Evolutionary conservation across 2,113 vertebrate genomes (phyloP).

Genomic region (Ceyx melanurus): DNA sequence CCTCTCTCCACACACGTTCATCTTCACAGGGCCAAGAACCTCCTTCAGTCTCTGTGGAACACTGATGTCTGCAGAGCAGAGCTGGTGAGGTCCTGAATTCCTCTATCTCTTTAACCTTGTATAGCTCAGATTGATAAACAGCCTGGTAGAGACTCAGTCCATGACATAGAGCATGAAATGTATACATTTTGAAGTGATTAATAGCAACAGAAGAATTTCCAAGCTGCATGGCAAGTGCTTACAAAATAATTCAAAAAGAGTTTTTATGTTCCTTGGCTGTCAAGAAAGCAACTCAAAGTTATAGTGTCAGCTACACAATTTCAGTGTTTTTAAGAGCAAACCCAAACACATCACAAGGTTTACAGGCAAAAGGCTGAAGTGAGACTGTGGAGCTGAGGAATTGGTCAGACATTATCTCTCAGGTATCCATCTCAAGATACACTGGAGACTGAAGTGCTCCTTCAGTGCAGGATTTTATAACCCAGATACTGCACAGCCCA

Average conservation of each 20-base stretch:
- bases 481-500: background rate
- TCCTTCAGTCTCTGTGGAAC: background rate
- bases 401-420: background rate
- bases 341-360: background rate
- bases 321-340: background rate
- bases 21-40: background rate
- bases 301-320: background rate
- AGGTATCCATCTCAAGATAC: fast-evolving
- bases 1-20: background rate
- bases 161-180: background rate
- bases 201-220: background rate
- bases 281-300: background rate
- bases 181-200: background rate
- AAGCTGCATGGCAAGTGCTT: background rate
- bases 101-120: background rate
- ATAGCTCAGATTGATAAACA: background rate
- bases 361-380: background rate
- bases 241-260: background rate
- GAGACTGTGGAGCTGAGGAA: background rate
- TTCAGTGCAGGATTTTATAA: background rate
- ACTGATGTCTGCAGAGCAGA: background rate
- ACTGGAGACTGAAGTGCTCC: background rate
- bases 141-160: background rate
- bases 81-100: background rate
- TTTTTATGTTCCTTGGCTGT: background rate